Base-by-base conservation (phyloP, 2,113 vertebrate genomes). In the Tautogolabrus adspersus region DNA sequence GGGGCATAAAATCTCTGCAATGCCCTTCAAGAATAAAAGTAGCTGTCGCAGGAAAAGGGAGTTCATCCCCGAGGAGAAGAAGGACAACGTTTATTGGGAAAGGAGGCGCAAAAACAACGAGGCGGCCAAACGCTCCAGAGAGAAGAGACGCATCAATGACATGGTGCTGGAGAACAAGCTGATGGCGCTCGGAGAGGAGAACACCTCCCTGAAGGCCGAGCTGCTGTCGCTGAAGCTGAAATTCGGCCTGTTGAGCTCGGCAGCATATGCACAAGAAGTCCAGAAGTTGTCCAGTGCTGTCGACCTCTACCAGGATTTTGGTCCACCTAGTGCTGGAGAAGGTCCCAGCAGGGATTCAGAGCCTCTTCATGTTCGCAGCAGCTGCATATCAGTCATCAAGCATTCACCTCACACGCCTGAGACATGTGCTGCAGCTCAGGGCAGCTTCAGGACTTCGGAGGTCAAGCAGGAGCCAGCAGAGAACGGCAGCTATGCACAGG, bases 141-240 rank as follows among this genome's bases (percentile, higher is more conserved):
- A 99, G 93, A 99, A 98, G 81, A 93, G 98, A 0, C 91, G 98
- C 5, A 93, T 99, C 49, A 99, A 99, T 9, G 97, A 99, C 92
- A 96, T 99, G 95, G 97, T 99, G 79, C 92, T 99, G 11, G 98
- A 99, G 94, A 99, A 95, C 94, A 98, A 98, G 89, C 91, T 99
- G 67, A 95, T 98, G 87, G 97, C 95, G 0, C 93, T 99, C 11
- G 97, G 97, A 30, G 96, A 99, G 77, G 98, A 99, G 78, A 99
- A 99, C 6, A 95, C 97, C 42, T 96, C 96, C 65, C 91, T 99
- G 49, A 98, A 96, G 88, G 95, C 97, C 0, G 97, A 99, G 87
- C 92, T 99, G 84, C 95, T 99, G 59, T 94, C 97, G 0, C 75
- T 99, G 42, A 99, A 99, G 89, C 87, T 98, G 0, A 97, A 97